Evolutionary conservation across 1,140 invertebrate genomes (phyloP), one percentile per base, ranked within the genome.

Genomic region (Conopomorpha cramerella): DNA sequence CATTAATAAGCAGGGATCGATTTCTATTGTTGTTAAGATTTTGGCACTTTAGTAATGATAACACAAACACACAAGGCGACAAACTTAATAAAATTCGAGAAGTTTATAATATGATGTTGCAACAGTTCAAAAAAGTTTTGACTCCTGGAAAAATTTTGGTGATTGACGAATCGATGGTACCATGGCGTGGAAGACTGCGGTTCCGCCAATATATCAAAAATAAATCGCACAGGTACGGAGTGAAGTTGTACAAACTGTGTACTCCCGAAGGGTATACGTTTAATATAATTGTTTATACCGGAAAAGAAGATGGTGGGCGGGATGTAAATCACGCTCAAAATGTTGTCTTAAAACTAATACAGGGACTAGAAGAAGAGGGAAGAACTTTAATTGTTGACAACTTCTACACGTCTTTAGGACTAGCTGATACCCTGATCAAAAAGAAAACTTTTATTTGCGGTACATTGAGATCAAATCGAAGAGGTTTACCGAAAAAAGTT

Each of bases 201-300:
- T 72, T 64, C 34, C 39, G 46, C 6, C 64, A 74, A 36, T 72
- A 77, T 40, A 53, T 68, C 17, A 51, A 49, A 40, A 52, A 61
- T 39, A 76, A 72, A 45, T 17, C 41, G 4, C 56, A 65, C 37
- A 72, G 65, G 50, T 74, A 60, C 46, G 66, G 63, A 13, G 55
- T 76, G 0, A 71, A 74, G 47, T 28, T 71, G 23, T 74, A 56
- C 43, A 77, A 77, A 43, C 28, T 72, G 3, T 72, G 64, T 39
- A 49, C 45, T 27, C 38, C 38, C 15, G 38, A 50, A 13, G 60
- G 57, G 0, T 76, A 73, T 33, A 70, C 66, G 10, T 64, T 53
- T 37, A 36, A 54, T 29, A 36, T 57, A 12, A 47, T 53, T 12
- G 34, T 72, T 10, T 77, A 74, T 37, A 45, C 39, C 31, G 65